phyloP scores from a whole-genome alignment of 92 coral and sea anemone species.

The Zoanthus sociatus region DNA sequence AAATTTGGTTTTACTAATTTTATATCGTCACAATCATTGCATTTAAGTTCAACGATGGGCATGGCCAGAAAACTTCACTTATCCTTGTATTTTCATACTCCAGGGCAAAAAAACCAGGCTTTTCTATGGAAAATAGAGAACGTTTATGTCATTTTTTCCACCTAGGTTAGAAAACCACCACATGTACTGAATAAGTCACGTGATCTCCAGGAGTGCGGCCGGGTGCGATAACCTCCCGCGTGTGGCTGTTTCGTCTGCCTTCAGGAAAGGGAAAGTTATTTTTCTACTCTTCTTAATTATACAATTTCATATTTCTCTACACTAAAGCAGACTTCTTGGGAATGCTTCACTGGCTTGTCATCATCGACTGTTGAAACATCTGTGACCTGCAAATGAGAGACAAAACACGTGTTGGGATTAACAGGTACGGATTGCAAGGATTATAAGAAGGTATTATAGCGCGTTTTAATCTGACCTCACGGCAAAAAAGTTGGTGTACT shows the following conservation, averaged over 20 bases:
- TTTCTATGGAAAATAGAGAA: background rate
- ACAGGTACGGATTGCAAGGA: background rate
- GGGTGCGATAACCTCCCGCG: background rate
- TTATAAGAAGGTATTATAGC: background rate
- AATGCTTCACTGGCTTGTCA: conserved; percentile 89
- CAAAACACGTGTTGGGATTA: background rate
- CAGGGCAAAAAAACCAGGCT: background rate
- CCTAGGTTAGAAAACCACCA: background rate
- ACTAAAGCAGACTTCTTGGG: conserved; percentile 93
- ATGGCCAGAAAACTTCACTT: too few species aligned
- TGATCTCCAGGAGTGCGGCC: background rate
- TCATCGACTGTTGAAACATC: conserved; percentile 84
- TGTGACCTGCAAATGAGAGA: conserved; percentile 65
- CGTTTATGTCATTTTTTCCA: too few species aligned
- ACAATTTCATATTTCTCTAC: conserved; percentile 98
- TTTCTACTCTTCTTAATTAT: conserved; percentile 37
- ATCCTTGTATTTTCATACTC: background rate
- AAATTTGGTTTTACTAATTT: background rate
- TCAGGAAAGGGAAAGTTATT: background rate
- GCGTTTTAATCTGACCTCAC: too few species aligned
- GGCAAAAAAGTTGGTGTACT: too few species aligned
- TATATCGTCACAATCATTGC: background rate
- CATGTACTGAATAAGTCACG: background rate
- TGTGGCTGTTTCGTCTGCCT: background rate
- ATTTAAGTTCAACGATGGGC: background rate